phyloP scores from a whole-genome alignment of 2,888 invertebrate genomes.

The Copidosoma aretas region DNA sequence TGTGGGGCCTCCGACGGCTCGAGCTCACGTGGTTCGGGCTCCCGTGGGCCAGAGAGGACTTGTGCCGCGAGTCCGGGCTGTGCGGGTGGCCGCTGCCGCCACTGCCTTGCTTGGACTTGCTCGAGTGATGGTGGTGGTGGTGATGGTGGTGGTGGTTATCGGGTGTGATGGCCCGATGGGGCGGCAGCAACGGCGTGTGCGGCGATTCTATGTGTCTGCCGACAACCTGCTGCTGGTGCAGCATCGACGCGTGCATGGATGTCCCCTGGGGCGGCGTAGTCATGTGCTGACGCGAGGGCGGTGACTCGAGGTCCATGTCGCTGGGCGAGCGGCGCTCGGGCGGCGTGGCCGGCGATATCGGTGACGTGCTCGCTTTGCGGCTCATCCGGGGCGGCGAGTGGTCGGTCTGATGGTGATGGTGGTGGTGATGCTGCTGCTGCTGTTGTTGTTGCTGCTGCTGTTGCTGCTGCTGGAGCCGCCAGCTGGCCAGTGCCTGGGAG shows the following conservation, averaged over 20 bases:
- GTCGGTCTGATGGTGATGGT: constrained; percentile 22
- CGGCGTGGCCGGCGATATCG: constrained; percentile 69
- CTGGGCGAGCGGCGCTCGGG: constrained; percentile 59
- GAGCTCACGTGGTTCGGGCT: constrained; percentile 23
- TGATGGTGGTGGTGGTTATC: constrained; percentile 49
- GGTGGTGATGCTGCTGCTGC: no score
- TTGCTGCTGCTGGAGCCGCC: constrained; percentile 43
- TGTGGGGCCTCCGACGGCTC: constrained; percentile 56
- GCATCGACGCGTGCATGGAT: constrained; percentile 20
- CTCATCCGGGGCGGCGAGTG: constrained; percentile 63
- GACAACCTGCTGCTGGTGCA: constrained; percentile 8
- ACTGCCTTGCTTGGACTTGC: constrained; percentile 30
- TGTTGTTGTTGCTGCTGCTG: constrained; percentile 20
- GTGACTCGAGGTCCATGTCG: constrained; percentile 59
- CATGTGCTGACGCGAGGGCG: constrained; percentile 43
- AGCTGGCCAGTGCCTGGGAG: constrained; percentile 52
- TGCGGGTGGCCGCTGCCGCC: constrained; percentile 47
- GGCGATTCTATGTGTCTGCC: constrained; percentile 67
- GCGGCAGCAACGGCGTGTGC: constrained; percentile 73
- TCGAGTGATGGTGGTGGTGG: constrained; percentile 49
- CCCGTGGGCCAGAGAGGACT: constrained; percentile 36
- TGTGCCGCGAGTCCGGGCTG: constrained; percentile 47
- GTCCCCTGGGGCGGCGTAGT: constrained; percentile 49
- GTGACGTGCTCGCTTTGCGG: constrained; percentile 66
- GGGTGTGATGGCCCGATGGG: constrained; percentile 57